Conservation (phyloP, 2,888 invertebrate genomes). For the Trichogramma evanescens region DNA sequence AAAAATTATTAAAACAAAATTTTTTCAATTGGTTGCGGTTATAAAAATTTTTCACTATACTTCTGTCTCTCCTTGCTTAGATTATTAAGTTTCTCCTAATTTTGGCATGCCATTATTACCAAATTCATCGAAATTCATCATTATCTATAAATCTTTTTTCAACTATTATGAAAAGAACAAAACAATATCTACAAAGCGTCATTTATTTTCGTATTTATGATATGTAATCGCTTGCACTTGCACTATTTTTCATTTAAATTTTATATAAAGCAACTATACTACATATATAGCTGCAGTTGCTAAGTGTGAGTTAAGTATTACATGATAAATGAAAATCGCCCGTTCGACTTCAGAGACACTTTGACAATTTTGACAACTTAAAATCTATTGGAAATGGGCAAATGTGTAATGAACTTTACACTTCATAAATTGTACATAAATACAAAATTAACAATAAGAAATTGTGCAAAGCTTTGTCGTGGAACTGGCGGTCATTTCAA, state of each 20-base stretch:
- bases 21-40: conserved; percentile 44
- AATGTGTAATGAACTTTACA: too few species aligned
- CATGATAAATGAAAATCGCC: conserved; percentile 10
- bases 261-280: conserved; percentile 27
- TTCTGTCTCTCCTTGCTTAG: conserved; percentile 42
- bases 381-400: background rate
- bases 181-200: conserved; percentile 21
- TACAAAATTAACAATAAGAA: conserved; percentile 7
- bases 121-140: conserved; percentile 37
- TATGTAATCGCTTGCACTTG: conserved; percentile 36
- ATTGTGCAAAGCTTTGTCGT: conserved; percentile 24
- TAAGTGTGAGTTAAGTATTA: background rate
- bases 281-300: conserved; percentile 8
- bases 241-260: conserved; percentile 33
- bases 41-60: conserved; percentile 38
- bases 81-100: conserved; percentile 46
- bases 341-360: conserved; percentile 16
- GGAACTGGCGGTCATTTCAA: conserved; percentile 37
- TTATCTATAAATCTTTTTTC: conserved; percentile 20
- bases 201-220: conserved; percentile 29
- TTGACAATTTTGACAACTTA: conserved; percentile 6
- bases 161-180: conserved; percentile 6
- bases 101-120: conserved; percentile 43
- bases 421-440: too few species aligned
- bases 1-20: conserved; percentile 26